Evolutionary conservation across 2,797 vertebrate genomes (phyloP).

Genomic region (Diplodus sargus): DNA sequence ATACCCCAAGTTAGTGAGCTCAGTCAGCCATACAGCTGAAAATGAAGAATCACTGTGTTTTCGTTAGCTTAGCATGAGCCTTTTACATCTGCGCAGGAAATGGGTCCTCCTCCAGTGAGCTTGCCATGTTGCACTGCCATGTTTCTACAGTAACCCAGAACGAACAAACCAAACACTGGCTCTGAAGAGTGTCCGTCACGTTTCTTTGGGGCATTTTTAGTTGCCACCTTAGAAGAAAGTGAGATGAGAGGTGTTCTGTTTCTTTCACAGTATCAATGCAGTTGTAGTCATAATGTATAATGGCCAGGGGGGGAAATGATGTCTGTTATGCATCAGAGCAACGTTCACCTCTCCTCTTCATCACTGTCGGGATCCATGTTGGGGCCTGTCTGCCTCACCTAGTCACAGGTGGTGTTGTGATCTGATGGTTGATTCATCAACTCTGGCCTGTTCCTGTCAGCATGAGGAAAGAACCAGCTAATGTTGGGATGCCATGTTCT

Average conservation of each 20-base stretch:
- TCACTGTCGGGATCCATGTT: slow-evolving; percentile 12
- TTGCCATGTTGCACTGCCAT: no score
- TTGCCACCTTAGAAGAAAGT: no score
- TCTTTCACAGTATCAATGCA: neutral
- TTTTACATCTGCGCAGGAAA: no score
- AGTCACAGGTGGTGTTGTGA: slow-evolving; percentile 2
- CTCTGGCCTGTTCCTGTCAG: slow-evolving; percentile 16
- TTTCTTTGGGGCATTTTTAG: no score
- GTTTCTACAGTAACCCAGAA: no score
- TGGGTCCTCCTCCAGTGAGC: no score
- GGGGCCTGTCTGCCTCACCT: slow-evolving; percentile 39
- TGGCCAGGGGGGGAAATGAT: neutral
- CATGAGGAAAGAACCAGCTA: neutral
- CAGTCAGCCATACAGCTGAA: no score
- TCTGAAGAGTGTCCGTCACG: no score
- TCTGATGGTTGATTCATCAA: slow-evolving; percentile 23
- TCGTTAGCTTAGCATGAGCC: no score
- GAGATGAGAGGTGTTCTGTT: neutral
- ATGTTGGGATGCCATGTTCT: neutral
- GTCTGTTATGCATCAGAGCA: slow-evolving; percentile 6
- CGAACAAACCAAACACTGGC: no score
- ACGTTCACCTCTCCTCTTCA: neutral
- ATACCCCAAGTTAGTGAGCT: no score
- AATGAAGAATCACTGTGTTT: no score
- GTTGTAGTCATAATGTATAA: neutral